Evolutionary conservation across 2,113 vertebrate species (phyloP).

Genomic region (Seriola dumerili): DNA sequence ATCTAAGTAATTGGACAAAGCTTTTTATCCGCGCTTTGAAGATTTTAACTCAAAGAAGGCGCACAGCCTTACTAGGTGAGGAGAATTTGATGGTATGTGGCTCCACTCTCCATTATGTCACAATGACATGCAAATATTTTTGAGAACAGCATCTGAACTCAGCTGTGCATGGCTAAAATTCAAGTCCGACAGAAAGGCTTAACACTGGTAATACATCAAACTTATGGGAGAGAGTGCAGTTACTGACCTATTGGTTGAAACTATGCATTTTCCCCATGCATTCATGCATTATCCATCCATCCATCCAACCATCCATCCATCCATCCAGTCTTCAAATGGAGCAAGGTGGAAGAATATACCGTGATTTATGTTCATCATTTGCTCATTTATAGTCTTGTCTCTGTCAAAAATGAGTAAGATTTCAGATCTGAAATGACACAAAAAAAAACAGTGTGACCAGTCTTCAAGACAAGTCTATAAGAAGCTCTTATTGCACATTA

Average conservation of each 20-base stretch:
- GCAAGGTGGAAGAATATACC: background rate
- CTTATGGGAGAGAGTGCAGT: background rate
- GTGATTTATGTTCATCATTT: too few species aligned
- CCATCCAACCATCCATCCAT: background rate
- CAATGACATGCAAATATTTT: background rate
- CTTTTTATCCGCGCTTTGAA: conserved; percentile 30
- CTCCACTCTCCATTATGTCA: background rate
- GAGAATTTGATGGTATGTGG: background rate
- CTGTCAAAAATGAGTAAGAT: background rate
- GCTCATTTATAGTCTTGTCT: background rate
- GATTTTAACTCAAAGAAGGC: background rate
- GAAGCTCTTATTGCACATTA: conserved; percentile 33
- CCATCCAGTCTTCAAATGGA: background rate
- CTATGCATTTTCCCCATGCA: too few species aligned
- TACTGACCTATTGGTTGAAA: background rate
- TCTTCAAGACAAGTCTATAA: background rate
- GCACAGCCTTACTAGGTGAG: background rate
- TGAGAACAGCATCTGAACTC: background rate
- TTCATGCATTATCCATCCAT: background rate
- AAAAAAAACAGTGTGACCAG: background rate
- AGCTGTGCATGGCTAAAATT: background rate
- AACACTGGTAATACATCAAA: too few species aligned
- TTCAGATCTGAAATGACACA: background rate
- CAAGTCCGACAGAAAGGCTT: background rate
- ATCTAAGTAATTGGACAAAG: conserved; percentile 5